Base-by-base conservation (phyloP, 2,888 invertebrate genomes). In the Caenorhabditis zanzibari region DNA sequence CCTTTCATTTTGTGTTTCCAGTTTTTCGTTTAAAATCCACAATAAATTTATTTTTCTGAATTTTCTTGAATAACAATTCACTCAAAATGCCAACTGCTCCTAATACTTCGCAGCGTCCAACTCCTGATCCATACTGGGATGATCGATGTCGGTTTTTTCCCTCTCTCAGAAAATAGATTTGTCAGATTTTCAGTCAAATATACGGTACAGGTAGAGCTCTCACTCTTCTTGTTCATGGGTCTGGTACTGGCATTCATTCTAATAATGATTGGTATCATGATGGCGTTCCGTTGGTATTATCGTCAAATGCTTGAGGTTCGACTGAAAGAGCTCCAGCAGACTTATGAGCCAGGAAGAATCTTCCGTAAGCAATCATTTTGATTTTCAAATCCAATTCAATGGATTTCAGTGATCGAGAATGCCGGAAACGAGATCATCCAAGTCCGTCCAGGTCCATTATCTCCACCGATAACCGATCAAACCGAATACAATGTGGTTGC, bases 401-500 rank as follows among this genome's bases (percentile, higher is more conserved):
- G 1, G 2, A 26, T 54, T 54, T 44, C 38, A 80, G 80, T 75
- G 54, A 63, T 81, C 35, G 81, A 81, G 35, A 81, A 81, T 16
- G 81, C 69, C 14, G 81, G 69, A 41, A 81, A 81, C 38, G 75
- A 75, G 32, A 41, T 68, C 12, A 22, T 73, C 9, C 66, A 59
- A 52, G 76, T 76, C 5, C 71, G 59, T 41, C 82, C 76, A 4
- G 32, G 47, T 26, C 56, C 76, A 3, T 32, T 82, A 19, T 83
- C 83, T 16, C 79, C 83, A 12, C 83, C 83, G 26, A 61, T 83
- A n/a, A 64, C 83, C 10, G 83, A 83, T 74, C 83, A 83, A 74
- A 83, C 83, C 32, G 83, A 83, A 28, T 83, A 83, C 63, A 83
- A 83, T 32, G 69, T 83, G 35, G 83, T 83, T 19, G 82, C 82